Percentiles rank a stretch among this genome's conserved stretches.
These are phyloP conservation scores for Lochmaea crataegi DNA, from an alignment of 2,888 invertebrate species.

Conservation along the genomic window DNA sequence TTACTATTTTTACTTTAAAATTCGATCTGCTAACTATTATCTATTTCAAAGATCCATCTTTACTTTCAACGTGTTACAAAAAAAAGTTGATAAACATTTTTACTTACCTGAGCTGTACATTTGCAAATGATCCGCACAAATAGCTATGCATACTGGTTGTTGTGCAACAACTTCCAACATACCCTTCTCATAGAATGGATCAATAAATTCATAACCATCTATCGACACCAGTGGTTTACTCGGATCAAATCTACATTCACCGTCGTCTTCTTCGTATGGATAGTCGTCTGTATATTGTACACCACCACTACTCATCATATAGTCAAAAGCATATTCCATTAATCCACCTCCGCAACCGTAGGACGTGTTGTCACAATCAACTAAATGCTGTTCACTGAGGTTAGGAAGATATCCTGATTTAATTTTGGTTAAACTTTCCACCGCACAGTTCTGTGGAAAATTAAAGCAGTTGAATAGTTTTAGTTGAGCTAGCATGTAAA, in stretches of 20 bases:
- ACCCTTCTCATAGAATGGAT: background rate
- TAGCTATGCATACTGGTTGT: slow-evolving; percentile 4
- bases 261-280: background rate
- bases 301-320: background rate
- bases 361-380: background rate
- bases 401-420: background rate
- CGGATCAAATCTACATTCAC: background rate
- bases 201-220: background rate
- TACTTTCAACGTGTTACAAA: background rate
- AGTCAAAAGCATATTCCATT: background rate
- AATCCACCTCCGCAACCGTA: background rate
- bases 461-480: background rate
- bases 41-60: no score
- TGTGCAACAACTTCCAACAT: background rate
- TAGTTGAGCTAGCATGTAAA: no score
- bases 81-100: background rate
- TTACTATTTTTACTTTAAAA: no score
- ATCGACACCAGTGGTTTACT: background rate
- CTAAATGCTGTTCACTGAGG: background rate
- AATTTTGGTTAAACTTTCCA: background rate
- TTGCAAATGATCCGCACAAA: background rate
- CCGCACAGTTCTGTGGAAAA: background rate
- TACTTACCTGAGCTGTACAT: background rate
- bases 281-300: background rate
- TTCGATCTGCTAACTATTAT: no score